phyloP scores from a whole-genome alignment of 2,797 vertebrate genomes.

The Acanthurus leucopareius region DNA sequence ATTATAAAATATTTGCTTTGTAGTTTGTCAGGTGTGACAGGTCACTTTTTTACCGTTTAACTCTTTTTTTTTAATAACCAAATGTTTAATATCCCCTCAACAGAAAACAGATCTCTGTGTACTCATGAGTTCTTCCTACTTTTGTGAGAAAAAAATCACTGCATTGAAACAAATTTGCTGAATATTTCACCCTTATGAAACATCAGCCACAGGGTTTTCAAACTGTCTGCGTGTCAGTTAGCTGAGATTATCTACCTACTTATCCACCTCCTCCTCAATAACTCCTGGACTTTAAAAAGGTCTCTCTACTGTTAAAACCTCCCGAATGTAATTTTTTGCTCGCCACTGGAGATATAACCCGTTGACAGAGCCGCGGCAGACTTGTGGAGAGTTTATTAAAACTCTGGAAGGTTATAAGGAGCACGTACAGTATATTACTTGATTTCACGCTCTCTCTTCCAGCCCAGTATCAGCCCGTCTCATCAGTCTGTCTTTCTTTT shows the following conservation, averaged over 20 bases:
- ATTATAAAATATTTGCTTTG: background rate
- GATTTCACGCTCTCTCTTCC: slow-evolving; percentile 2
- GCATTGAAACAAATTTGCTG: background rate
- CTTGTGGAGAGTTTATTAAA: background rate
- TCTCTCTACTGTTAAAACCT: background rate
- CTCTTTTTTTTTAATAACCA: too few relatives aligned
- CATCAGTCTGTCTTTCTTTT: background rate
- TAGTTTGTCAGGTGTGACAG: background rate
- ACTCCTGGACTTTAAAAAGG: background rate
- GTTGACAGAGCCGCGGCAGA: background rate
- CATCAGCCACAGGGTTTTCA: background rate
- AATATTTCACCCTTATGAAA: background rate
- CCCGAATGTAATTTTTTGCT: background rate
- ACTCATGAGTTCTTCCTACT: too few relatives aligned
- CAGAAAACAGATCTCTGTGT: too few relatives aligned
- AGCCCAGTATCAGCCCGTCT: background rate
- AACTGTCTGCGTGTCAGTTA: background rate
- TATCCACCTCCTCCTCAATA: background rate
- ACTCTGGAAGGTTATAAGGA: background rate
- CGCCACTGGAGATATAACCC: background rate
- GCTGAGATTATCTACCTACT: background rate
- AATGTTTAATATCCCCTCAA: too few relatives aligned
- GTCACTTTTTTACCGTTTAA: too few relatives aligned
- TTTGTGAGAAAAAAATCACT: too few relatives aligned
- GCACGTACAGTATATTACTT: background rate